A percentile compares a stretch with the other conserved stretches of the same genome.
Evolutionary conservation across 2,113 vertebrate genomes (phyloP).

Genomic region (Alaudala cheleensis): DNA sequence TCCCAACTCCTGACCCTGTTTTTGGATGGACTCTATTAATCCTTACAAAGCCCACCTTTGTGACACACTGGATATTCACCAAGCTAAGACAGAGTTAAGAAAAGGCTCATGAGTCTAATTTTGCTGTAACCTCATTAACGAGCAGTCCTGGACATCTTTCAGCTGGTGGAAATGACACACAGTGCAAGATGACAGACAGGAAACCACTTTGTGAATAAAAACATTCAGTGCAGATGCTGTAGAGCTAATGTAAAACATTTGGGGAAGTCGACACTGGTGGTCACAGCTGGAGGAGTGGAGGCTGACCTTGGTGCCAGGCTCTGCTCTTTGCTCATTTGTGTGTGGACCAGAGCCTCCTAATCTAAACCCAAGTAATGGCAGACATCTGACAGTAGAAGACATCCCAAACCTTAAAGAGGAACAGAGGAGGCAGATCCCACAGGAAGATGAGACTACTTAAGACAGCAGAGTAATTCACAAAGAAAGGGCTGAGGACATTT

Average conservation of each 20-base stretch:
- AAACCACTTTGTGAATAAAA: neutral
- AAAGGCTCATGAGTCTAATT: neutral
- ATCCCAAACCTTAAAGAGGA: neutral
- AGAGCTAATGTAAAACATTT: neutral
- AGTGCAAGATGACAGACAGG: neutral
- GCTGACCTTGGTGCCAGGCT: neutral
- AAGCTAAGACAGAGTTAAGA: neutral
- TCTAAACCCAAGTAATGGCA: neutral
- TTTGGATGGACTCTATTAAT: neutral
- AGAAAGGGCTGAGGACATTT: neutral
- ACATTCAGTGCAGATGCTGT: neutral
- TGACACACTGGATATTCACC: neutral
- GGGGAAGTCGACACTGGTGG: neutral
- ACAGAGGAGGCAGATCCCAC: neutral
- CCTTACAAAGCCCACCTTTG: neutral
- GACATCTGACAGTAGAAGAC: neutral
- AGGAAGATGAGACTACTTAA: neutral
- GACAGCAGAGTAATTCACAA: neutral
- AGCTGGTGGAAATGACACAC: neutral
- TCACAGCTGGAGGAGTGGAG: neutral
- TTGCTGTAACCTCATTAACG: neutral
- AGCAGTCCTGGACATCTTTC: neutral
- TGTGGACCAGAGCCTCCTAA: neutral
- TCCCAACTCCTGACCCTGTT: neutral
- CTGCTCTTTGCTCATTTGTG: neutral